Evolutionary conservation across 2,888 invertebrate species (phyloP).

Genomic region (Fragum whitleyi): DNA sequence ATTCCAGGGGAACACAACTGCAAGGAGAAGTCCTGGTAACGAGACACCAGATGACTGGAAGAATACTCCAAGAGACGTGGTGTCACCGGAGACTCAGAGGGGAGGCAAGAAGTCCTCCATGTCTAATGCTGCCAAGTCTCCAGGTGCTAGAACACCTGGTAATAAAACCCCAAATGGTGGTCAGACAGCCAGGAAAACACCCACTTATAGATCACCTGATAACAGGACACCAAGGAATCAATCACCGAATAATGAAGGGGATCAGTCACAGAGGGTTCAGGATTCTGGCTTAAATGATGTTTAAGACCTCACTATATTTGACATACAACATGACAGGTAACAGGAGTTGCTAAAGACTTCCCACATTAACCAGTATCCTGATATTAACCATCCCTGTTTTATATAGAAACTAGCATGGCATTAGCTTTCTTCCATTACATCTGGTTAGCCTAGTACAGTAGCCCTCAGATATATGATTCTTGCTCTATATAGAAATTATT

Average conservation of each 20-base stretch:
- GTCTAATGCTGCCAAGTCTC: constrained; percentile 25
- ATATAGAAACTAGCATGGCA: not conserved
- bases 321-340: not conserved
- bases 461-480: too few relatives aligned
- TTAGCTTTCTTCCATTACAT: constrained; percentile 8
- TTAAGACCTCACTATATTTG: constrained; percentile 12
- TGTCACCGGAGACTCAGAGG: not conserved
- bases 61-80: constrained; percentile 25
- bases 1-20: constrained; percentile 23
- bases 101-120: constrained; percentile 24
- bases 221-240: constrained; percentile 35
- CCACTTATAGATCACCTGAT: constrained; percentile 8
- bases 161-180: constrained; percentile 32
- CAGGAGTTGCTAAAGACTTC: not conserved
- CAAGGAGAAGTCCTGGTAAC: constrained; percentile 53
- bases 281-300: constrained; percentile 57
- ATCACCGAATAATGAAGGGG: constrained; percentile 19
- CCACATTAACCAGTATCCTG: constrained; percentile 13
- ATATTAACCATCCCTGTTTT: constrained; percentile 13
- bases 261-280: constrained; percentile 17
- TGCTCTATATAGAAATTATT: too few relatives aligned
- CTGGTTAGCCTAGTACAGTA: too few relatives aligned
- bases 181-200: constrained; percentile 17
- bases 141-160: constrained; percentile 38
- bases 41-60: constrained; percentile 63